Conservation (phyloP, 1,140 invertebrate genomes). For the Philopotamus ludificatus region DNA sequence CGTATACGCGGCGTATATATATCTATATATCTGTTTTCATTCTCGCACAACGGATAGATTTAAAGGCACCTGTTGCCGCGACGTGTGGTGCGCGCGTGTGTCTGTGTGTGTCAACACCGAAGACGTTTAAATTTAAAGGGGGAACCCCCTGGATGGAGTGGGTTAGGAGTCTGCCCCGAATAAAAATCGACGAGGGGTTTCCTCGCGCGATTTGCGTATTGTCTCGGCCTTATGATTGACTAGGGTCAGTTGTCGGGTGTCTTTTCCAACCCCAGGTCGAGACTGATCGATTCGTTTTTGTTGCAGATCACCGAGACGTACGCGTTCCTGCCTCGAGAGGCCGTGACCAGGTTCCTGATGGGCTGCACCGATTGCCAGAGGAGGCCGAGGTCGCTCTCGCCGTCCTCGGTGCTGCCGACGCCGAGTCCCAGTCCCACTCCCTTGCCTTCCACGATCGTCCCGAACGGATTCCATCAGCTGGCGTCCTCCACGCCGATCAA, state of each 20-base stretch:
- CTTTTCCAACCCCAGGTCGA: not conserved
- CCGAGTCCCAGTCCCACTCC: conserved; percentile 58
- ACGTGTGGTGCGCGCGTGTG: conserved; percentile 4
- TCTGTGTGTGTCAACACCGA: conserved; percentile 27
- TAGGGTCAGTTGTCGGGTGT: not conserved
- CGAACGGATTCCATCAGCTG: conserved; percentile 42
- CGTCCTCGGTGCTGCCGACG: conserved; percentile 55
- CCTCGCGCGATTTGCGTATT: conserved; percentile 16
- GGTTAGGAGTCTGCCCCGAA: not conserved
- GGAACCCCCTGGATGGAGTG: not conserved
- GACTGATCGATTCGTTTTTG: conserved; percentile 15
- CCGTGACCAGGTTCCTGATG: conserved; percentile 90
- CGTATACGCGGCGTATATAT: not conserved
- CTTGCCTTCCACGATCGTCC: conserved; percentile 50
- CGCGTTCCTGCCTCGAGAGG: conserved; percentile 91
- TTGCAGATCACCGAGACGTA: conserved; percentile 92
- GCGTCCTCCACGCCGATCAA: conserved; percentile 41
- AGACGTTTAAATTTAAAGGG: conserved; percentile 33
- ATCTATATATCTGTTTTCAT: not conserved
- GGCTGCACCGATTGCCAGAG: conserved; percentile 92
- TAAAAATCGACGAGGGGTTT: not conserved
- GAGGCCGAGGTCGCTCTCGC: conserved; percentile 75
- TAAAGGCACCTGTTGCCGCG: conserved; percentile 23
- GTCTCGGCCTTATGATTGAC: conserved; percentile 17
- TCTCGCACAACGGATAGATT: conserved; percentile 8